phyloP scores from a whole-genome alignment of 53 echinoderm and acorn worm species.

The Temnopleurus reevesii region DNA sequence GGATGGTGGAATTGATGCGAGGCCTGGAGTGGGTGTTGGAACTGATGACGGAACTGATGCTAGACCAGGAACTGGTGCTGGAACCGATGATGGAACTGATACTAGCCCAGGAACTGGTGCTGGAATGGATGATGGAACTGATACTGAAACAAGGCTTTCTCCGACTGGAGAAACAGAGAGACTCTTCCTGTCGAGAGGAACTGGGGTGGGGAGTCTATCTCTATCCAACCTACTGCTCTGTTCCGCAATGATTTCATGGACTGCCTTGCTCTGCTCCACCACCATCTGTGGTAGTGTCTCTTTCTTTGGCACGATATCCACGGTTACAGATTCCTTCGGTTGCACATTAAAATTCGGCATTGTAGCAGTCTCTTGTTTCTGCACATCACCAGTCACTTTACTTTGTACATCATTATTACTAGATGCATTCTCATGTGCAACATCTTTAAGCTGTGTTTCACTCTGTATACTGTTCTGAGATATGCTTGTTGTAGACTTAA shows the following conservation, averaged over 20 bases:
- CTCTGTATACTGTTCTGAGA: background rate
- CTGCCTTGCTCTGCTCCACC: background rate
- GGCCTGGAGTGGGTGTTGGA: too few species aligned
- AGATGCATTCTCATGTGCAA: background rate
- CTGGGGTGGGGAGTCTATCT: background rate
- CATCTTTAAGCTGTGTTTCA: background rate
- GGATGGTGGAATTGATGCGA: too few species aligned
- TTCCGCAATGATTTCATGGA: slow-evolving; percentile 49
- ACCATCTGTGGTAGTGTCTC: background rate
- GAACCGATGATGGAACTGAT: background rate
- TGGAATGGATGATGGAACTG: background rate
- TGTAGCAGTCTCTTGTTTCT: background rate
- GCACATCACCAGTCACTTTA: background rate
- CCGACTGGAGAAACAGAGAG: background rate
- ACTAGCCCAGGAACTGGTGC: background rate
- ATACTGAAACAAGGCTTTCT: background rate
- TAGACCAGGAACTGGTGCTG: background rate
- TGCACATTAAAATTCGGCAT: background rate
- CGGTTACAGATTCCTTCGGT: background rate
- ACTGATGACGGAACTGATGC: background rate
- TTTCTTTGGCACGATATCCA: background rate
- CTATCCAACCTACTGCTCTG: slow-evolving; percentile 24
- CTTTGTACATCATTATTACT: background rate
- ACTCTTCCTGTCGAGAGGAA: background rate
- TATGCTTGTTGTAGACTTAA: background rate